A percentile compares a stretch with the other conserved stretches of the same genome.
Conservation (phyloP, 2,888 invertebrate genomes). For the Dexiosoma caninum region DNA sequence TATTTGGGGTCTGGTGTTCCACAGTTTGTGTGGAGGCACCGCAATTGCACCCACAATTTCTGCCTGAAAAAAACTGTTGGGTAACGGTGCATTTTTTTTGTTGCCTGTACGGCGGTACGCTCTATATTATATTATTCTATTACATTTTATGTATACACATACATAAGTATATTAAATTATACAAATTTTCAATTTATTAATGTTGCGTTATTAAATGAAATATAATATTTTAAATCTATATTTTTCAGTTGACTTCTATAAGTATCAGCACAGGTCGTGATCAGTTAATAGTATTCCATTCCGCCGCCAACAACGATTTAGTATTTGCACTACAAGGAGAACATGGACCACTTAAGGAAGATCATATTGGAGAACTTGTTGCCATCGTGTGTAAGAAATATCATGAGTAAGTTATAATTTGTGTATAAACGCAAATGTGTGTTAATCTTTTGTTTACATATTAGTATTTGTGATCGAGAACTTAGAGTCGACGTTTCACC, state of each 20-base stretch:
- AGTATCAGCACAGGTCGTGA: constrained; percentile 92
- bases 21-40: no score
- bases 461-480: constrained; percentile 84
- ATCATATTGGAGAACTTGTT: constrained; percentile 91
- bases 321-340: constrained; percentile 85
- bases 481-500: constrained; percentile 85
- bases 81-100: no score
- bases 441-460: background rate
- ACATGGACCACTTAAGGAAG: constrained; percentile 79
- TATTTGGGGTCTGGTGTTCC: no score
- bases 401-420: constrained; percentile 83
- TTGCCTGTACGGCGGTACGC: no score
- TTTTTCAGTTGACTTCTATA: constrained; percentile 85
- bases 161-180: no score
- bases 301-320: constrained; percentile 92
- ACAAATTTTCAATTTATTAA: no score
- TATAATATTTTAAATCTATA: background rate
- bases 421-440: background rate
- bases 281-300: constrained; percentile 91
- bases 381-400: constrained; percentile 88
- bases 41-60: no score
- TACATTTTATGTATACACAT: no score
- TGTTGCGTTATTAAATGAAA: no score
- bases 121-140: no score
- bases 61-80: no score